phyloP scores from a whole-genome alignment of 2,888 invertebrate species.

The Andrena trimmerana region DNA sequence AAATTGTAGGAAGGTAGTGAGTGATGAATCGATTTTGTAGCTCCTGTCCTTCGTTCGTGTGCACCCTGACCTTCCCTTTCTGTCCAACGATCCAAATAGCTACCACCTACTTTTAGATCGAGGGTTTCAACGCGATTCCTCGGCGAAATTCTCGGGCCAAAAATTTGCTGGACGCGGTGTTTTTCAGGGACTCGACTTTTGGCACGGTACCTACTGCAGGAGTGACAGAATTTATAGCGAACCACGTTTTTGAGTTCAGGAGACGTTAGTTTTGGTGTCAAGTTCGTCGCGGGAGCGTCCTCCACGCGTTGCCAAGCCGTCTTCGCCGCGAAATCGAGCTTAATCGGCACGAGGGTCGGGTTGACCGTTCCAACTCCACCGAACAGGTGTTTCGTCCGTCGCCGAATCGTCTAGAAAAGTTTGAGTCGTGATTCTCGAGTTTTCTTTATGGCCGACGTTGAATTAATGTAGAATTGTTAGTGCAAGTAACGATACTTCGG shows the following conservation, averaged over 20 bases:
- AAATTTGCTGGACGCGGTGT: slow-evolving; percentile 12
- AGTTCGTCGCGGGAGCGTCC: slow-evolving; percentile 49
- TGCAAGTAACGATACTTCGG: too few relatives aligned
- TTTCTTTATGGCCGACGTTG: neutral
- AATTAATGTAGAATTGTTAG: neutral
- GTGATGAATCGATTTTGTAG: too few relatives aligned
- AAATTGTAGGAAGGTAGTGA: too few relatives aligned
- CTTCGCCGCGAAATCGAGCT: slow-evolving; percentile 30
- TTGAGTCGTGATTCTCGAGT: neutral
- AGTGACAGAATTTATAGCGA: slow-evolving; percentile 37
- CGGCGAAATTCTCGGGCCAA: neutral
- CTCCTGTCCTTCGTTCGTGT: neutral
- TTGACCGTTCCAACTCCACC: slow-evolving; percentile 21
- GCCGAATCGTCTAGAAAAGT: slow-evolving; percentile 8
- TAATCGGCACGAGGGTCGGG: slow-evolving; percentile 34
- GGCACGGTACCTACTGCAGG: slow-evolving; percentile 13
- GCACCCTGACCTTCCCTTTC: neutral
- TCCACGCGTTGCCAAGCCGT: slow-evolving; percentile 37
- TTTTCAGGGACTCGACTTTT: slow-evolving; percentile 21
- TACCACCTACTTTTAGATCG: neutral
- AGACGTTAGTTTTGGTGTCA: slow-evolving; percentile 59
- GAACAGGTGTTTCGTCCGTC: slow-evolving; percentile 43
- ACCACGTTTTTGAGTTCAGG: slow-evolving; percentile 46
- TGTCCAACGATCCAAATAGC: neutral
- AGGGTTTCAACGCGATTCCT: neutral